phyloP scores from a whole-genome alignment of 2,113 vertebrate genomes.

The Anthoscopus minutus region DNA sequence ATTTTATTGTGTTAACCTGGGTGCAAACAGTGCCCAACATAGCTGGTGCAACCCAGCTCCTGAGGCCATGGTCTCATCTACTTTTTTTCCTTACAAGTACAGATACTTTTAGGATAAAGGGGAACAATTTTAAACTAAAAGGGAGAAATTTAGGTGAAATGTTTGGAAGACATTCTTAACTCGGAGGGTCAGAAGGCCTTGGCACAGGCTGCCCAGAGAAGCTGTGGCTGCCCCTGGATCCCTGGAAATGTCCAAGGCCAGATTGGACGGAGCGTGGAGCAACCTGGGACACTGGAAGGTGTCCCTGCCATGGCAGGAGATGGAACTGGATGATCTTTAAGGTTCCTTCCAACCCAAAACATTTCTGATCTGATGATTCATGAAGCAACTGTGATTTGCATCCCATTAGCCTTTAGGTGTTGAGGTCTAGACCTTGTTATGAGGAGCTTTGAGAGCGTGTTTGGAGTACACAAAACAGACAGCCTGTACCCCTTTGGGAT shows the following conservation, averaged over 20 bases:
- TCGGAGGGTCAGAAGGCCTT: accelerated
- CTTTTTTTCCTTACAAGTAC: neutral
- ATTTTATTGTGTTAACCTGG: neutral
- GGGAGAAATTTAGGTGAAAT: neutral
- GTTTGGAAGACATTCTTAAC: neutral
- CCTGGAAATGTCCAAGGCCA: neutral
- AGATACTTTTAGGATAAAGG: neutral
- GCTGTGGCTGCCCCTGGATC: neutral
- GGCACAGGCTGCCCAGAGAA: neutral
- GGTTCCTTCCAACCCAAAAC: neutral
- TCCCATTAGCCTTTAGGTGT: neutral
- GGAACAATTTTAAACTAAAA: neutral
- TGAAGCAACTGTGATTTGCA: neutral
- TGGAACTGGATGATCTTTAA: neutral
- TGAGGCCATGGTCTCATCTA: accelerated
- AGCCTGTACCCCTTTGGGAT: neutral
- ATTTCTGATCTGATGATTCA: neutral
- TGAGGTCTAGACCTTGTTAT: neutral
- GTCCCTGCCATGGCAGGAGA: neutral
- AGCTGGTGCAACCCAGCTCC: neutral
- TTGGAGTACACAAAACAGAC: neutral
- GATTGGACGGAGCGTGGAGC: accelerated
- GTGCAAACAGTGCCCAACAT: neutral
- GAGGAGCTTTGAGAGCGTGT: neutral
- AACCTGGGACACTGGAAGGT: accelerated